Evolutionary conservation across 2,888 invertebrate species (phyloP).

Genomic region (Machimus atricapillus): DNA sequence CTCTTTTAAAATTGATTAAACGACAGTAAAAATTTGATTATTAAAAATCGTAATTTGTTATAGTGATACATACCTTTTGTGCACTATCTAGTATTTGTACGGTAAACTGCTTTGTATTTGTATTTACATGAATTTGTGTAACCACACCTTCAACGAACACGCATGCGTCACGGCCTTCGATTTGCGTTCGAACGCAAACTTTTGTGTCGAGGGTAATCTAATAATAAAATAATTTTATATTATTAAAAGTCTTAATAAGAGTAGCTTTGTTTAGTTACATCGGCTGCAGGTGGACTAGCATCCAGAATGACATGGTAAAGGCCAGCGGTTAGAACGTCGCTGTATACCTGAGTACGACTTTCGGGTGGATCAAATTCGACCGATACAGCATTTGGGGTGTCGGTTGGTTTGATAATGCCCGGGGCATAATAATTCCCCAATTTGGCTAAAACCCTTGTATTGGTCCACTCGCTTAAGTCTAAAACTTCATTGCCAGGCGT

Average conservation of each 20-base stretch:
- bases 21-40: no score
- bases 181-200: conserved; percentile 79
- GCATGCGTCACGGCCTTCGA: conserved; percentile 71
- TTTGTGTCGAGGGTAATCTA: conserved; percentile 80
- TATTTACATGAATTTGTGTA: conserved; percentile 70
- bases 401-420: conserved; percentile 81
- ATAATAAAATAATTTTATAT: background rate
- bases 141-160: conserved; percentile 89
- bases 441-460: conserved; percentile 90
- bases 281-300: conserved; percentile 85
- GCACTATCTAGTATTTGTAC: conserved; percentile 68
- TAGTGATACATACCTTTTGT: conserved; percentile 44
- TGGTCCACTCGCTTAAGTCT: conserved; percentile 90
- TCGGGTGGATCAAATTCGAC: conserved; percentile 84
- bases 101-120: conserved; percentile 74
- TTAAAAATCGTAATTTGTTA: background rate
- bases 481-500: conserved; percentile 62
- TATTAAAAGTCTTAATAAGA: background rate
- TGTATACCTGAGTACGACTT: conserved; percentile 73
- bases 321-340: conserved; percentile 79
- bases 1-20: no score
- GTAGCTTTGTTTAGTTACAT: conserved; percentile 64
- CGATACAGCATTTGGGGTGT: conserved; percentile 73
- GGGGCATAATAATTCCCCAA: conserved; percentile 83
- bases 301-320: conserved; percentile 91